Base-by-base conservation (phyloP, 2,888 invertebrate species). In the Ametastegia equiseti region DNA sequence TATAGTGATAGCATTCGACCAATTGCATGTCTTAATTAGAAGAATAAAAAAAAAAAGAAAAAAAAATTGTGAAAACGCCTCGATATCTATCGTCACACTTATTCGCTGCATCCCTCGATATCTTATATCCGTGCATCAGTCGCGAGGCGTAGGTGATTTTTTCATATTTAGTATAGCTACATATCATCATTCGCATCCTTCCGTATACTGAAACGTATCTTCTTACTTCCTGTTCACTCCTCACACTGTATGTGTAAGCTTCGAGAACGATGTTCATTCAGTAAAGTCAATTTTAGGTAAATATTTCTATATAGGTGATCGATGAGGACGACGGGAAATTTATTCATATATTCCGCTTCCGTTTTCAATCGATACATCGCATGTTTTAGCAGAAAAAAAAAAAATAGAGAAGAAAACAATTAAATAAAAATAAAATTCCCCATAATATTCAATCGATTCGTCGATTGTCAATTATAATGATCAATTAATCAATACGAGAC, bases 151-250 rank as follows among this genome's bases (percentile, higher is more conserved):
- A n/a, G n/a, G n/a, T n/a, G 9, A 19, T 23, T 81, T 81, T 50
- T 50, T 54, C 33, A 30, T 30, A 45, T 23, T 39, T 67, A 67
- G 90, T 89, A 89, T 90, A 89, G 89, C 84, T 86, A 90, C 90
- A 90, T 90, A 90, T 82, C 81, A 82, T 90, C 90, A 89, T 89
- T n/a, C 86, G 87, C 87, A 86, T 88, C 86, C 87, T 88, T 88
- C 86, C 87, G 84, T 84, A 82, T 82, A 71, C 7, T 71, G 27
- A 7, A n/a, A 71, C 6, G 27, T 15, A 47, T 45, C 9, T 47
- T 45, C 23, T 45, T 71, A 50, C 69, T 15, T 69, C 45, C 23
- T 27, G 15, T 69, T 69, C 13, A 11, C 23, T 57, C 23, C 11
- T 9, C 54, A 54, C 19, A 19, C n/a, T 54, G 6, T 54, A 57